Conservation (phyloP, 2,888 invertebrate genomes). For the Seira sanloemensis region DNA sequence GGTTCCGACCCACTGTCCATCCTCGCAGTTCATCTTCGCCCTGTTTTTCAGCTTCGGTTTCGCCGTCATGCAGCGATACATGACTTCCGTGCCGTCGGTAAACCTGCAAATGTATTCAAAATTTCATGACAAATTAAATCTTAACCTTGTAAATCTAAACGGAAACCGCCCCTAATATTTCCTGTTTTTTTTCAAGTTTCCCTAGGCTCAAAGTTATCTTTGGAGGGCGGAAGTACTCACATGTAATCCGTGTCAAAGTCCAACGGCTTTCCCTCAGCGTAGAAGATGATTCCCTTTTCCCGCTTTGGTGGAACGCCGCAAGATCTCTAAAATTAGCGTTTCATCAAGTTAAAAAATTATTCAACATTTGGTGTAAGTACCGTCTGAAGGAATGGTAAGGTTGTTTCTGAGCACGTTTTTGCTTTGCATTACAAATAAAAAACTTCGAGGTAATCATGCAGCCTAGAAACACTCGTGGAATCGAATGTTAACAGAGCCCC, state of each 20-base stretch:
- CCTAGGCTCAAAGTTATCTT: too few species aligned
- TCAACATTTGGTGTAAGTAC: too few species aligned
- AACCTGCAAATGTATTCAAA: slow-evolving; percentile 77
- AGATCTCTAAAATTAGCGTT: slow-evolving; percentile 74
- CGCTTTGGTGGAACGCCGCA: slow-evolving; percentile 83
- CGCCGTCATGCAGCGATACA: slow-evolving; percentile 82
- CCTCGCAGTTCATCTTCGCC: slow-evolving; percentile 91
- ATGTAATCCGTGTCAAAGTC: slow-evolving; percentile 79
- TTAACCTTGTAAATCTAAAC: too few species aligned
- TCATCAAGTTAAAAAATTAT: slow-evolving; percentile 9
- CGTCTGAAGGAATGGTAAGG: background rate
- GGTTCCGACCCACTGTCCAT: slow-evolving; percentile 89
- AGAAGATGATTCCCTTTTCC: slow-evolving; percentile 85
- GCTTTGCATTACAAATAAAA: too few species aligned
- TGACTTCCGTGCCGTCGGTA: slow-evolving; percentile 89
- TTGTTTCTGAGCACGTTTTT: too few species aligned
- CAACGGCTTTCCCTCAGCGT: slow-evolving; percentile 82
- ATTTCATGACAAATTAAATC: too few species aligned
- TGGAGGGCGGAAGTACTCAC: slow-evolving; percentile 47
- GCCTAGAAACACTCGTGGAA: too few species aligned
- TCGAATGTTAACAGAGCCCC: too few species aligned
- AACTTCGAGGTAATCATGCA: too few species aligned
- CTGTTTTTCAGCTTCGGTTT: slow-evolving; percentile 78
- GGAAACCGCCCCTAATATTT: too few species aligned
- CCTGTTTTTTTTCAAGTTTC: too few species aligned